Conservation (phyloP, 2,888 invertebrate genomes). For the Muschampia plurimacula region DNA sequence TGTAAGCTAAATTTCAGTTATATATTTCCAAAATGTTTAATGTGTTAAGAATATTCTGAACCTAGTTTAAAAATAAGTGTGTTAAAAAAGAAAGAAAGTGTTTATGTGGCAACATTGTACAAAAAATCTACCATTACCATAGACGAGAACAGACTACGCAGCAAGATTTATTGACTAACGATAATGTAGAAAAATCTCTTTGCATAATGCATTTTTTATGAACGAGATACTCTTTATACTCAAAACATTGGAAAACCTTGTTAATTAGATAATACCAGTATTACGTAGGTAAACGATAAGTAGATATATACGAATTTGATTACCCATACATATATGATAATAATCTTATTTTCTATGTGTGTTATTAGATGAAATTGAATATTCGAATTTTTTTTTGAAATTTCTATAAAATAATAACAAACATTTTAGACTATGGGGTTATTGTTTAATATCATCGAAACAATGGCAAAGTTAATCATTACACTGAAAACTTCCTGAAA, state of each 20-base stretch:
- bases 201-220: conserved; percentile 46
- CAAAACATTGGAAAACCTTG: conserved; percentile 53
- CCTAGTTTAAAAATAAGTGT: not conserved
- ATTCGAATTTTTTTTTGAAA: not conserved
- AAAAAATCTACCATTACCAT: conserved; percentile 22
- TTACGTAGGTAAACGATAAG: conserved; percentile 53
- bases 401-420: not conserved
- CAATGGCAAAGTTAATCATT: not conserved
- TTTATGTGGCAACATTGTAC: conserved; percentile 42
- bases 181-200: not conserved
- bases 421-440: not conserved
- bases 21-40: not conserved
- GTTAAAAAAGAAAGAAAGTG: conserved; percentile 37
- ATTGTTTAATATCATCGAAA: conserved; percentile 1
- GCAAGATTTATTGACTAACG: not conserved
- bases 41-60: conserved; percentile 23
- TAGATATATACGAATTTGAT: conserved; percentile 32
- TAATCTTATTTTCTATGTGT: not conserved
- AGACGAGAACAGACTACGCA: conserved; percentile 12
- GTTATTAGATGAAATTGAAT: not conserved
- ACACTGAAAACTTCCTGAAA: not conserved
- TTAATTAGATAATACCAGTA: conserved; percentile 48
- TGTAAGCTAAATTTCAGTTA: conserved; percentile 17
- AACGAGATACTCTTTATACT: conserved; percentile 66
- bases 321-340: conserved; percentile 31